Evolutionary conservation across 2,888 invertebrate species (phyloP).

Genomic region (Capitulum mitella): DNA sequence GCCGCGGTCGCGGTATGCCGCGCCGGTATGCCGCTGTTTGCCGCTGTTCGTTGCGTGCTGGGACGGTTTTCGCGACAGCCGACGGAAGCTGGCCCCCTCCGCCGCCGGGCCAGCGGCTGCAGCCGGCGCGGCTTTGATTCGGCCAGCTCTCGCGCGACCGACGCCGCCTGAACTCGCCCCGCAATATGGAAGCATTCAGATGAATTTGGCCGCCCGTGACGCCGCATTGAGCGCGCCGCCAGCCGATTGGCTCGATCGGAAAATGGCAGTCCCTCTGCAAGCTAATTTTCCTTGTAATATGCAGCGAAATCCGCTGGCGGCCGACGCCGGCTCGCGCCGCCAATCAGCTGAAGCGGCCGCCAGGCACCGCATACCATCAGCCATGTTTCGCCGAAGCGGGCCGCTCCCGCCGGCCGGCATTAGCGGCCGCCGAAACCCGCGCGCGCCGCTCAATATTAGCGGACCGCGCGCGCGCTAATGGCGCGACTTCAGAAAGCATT

Average conservation of each 20-base stretch:
- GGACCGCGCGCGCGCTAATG: not conserved
- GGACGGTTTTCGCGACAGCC: not conserved
- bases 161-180: not conserved
- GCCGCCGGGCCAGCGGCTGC: not conserved
- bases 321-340: not conserved
- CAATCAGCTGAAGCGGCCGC: not conserved
- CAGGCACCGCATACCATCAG: not conserved
- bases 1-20: too few relatives aligned
- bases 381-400: not conserved
- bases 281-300: not conserved
- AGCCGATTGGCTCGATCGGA: not conserved
- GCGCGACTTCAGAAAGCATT: conserved; percentile 20
- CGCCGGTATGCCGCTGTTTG: not conserved
- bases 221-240: not conserved
- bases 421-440: not conserved
- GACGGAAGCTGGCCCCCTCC: not conserved
- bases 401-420: not conserved
- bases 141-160: not conserved
- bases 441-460: not conserved
- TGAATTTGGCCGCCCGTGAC: not conserved
- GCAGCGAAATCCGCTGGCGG: not conserved
- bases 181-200: not conserved
- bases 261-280: not conserved
- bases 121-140: not conserved
- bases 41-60: not conserved